phyloP scores from a whole-genome alignment of 2,888 invertebrate species.

The Creontiades dilutus region DNA sequence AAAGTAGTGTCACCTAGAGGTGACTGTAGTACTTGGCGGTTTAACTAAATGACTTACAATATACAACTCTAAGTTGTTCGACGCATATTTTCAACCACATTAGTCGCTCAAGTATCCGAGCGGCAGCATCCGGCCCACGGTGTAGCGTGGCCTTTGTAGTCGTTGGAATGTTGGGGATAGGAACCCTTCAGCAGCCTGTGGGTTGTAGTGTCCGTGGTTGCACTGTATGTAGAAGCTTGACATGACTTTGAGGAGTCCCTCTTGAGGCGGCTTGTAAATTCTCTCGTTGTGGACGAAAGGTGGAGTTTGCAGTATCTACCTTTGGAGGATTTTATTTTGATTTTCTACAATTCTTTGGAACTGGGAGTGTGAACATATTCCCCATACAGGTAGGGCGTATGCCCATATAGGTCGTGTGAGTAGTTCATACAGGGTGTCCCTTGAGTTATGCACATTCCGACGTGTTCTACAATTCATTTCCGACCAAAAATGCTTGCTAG shows the following conservation, averaged over 20 bases:
- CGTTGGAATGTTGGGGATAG: not conserved
- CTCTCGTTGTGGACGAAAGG: slow-evolving; percentile 11
- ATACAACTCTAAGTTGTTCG: too few species aligned
- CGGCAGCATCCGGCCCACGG: slow-evolving; percentile 10
- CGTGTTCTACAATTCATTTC: too few species aligned
- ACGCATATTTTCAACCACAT: not conserved
- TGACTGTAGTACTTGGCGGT: too few species aligned
- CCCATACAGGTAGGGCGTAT: not conserved
- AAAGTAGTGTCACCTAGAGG: too few species aligned
- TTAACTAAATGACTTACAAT: too few species aligned
- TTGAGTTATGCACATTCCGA: too few species aligned
- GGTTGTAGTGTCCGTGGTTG: slow-evolving; percentile 5
- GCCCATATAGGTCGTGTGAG: not conserved
- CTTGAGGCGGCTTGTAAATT: not conserved
- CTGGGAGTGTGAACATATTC: not conserved
- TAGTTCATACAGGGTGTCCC: not conserved
- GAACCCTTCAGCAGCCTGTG: not conserved
- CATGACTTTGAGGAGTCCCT: not conserved
- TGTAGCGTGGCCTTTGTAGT: not conserved
- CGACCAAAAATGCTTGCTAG: too few species aligned
- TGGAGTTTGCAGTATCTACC: not conserved
- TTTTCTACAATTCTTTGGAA: not conserved
- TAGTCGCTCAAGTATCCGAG: slow-evolving; percentile 6
- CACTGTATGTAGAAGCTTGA: not conserved
- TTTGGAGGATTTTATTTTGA: not conserved